Conservation (phyloP, 2,888 invertebrate genomes). For the Drosophila cracens region DNA sequence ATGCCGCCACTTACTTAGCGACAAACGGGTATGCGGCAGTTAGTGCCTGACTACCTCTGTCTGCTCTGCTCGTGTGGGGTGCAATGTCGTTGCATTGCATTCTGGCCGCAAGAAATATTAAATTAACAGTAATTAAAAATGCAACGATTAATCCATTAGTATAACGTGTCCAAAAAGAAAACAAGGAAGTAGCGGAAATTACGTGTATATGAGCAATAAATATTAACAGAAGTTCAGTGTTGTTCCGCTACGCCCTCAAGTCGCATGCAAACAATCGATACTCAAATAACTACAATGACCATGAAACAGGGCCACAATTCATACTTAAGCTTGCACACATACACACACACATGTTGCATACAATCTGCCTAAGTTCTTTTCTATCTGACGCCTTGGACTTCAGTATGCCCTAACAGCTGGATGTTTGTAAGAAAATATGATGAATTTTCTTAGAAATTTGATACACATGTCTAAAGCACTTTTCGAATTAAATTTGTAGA, state of each 20-base stretch:
- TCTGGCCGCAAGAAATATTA: constrained; percentile 61
- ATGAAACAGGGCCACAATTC: constrained; percentile 44
- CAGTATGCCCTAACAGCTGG: background rate
- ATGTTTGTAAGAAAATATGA: background rate
- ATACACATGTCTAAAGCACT: background rate
- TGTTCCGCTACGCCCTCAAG: constrained; percentile 14
- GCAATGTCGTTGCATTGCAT: constrained; percentile 11
- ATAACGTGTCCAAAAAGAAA: background rate
- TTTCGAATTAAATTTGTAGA: background rate
- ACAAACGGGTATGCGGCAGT: constrained; percentile 55
- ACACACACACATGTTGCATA: constrained; percentile 2
- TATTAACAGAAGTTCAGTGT: constrained; percentile 11
- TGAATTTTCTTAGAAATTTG: background rate
- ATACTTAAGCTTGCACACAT: constrained; percentile 1
- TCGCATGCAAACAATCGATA: constrained; percentile 67
- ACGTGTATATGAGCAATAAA: constrained; percentile 16
- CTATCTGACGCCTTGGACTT: constrained; percentile 23
- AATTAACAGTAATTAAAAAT: constrained; percentile 61
- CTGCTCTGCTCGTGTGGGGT: background rate
- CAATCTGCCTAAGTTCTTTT: constrained; percentile 52
- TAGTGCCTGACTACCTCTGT: background rate
- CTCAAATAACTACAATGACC: constrained; percentile 68
- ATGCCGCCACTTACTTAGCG: constrained; percentile 67
- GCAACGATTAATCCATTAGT: constrained; percentile 69
- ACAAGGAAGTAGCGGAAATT: background rate